Base-by-base conservation (phyloP, 1,140 invertebrate species). In the Anastrepha obliqua region DNA sequence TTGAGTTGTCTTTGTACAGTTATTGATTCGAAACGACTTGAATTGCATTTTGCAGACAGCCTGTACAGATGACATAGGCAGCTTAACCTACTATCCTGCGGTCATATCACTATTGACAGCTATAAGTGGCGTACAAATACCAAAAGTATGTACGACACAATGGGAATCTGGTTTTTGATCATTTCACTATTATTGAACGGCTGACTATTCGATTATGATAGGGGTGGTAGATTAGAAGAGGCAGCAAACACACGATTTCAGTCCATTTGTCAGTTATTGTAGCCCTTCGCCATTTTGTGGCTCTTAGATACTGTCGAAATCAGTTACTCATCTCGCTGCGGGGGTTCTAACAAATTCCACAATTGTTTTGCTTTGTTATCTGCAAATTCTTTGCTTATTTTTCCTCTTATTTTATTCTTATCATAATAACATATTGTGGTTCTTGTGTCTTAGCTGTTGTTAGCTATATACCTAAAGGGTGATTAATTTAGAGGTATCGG, bases 1-100 rank as follows among this genome's bases (percentile, higher is more conserved):
- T 81, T 20, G 47, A n/a, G 9, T 81, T 55, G 44, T 74, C 17
- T 74, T 58, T 81, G 44, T 13, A 29, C 51, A 81, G 74, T 81
- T 81, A 81, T 81, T 55, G 74, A 81, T 81, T 51, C 74, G 29
- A 81, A 20, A 17, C 17, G n/a, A n/a, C 47, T 81, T 55, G 47
- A 81, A 78, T 81, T 55, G 74, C 51, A 74, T 55, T 62, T 62
- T 55, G 20, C 47, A 58, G 44, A 58, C 74, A 81, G 47, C 3
- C 17, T 13, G n/a, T 20, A 20, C 9, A 55, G 47, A 8, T 81
- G 47, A 9, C 17, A 20, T 78, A 55, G 74, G 44, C 44, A 78
- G 74, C 74, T 81, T 81, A 55, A 8, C 51, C 20, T 20, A 29
- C 47, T 55, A 29, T 20, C 74, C 47, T 81, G 74, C 74, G 47